Base-by-base conservation (phyloP, 2,113 vertebrate genomes). In the Tetraodon nigroviridis region DNA sequence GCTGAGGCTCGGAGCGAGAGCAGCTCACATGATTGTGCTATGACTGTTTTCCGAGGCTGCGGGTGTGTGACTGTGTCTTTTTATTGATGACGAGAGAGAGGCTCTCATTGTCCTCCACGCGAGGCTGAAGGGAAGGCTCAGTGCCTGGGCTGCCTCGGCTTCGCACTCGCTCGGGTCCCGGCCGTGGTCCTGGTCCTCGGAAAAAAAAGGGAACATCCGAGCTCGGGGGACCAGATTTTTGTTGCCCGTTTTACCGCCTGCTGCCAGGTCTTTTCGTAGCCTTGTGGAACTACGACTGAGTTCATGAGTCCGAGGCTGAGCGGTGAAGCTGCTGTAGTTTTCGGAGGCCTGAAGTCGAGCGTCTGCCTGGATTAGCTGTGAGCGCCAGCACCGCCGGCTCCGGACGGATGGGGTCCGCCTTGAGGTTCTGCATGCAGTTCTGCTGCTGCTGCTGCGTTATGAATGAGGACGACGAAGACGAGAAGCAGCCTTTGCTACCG, bases 401-500 rank as follows among this genome's bases (percentile, higher is more conserved):
- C 56, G 73, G 14, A 67, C 55, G 66, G 52, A 91, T 92, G 90
- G 90, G 90, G 61, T 55, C 86, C 4, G 60, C 75, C 32, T 84
- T 90, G 21, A 84, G 44, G 60, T 87, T 88, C 66, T 90, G 84
- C 59, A 76, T 55, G 77, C 83, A 61, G 67, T 85, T 84, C 73
- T 91, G 86, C 71, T 92, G 89, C 82, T 92, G 89, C 69, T 89
- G 86, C 71, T 89, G 82, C n/a, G 75, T 14, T 4, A 64, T 1
- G 5, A 71, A 69, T 8, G 79, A 76, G 0, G 85, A 85, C 0
- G 82, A 88, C 0, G 81, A 89, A 0, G 87, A 90, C 3, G 91
- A 92, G 63, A 92, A 92, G 82, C 83, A 79, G 67, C 87, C 91
- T 20, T 73, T 92, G 64, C 24, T 92, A 29, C 82, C 82, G 90